Conservation (phyloP, 2,113 vertebrate genomes). For the Oreotrochilus melanogaster region DNA sequence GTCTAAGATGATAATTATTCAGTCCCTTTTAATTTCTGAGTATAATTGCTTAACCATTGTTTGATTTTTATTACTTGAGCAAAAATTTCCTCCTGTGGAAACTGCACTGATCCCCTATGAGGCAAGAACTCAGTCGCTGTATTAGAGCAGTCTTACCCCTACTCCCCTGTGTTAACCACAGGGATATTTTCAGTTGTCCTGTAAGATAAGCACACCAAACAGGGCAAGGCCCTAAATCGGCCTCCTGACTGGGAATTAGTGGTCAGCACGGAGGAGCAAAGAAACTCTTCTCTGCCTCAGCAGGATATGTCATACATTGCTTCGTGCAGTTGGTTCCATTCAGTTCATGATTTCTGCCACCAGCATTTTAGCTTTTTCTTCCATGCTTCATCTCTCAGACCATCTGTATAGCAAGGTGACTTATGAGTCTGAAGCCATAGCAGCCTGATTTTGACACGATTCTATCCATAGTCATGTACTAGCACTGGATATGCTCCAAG, state of each 20-base stretch:
- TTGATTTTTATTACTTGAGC: background rate
- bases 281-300: background rate
- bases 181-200: background rate
- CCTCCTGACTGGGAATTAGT: background rate
- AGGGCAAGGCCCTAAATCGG: background rate
- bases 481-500: constrained; percentile 36
- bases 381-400: constrained; percentile 64
- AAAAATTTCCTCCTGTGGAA: background rate
- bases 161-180: background rate
- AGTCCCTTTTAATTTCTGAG: background rate
- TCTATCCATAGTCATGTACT: background rate
- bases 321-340: background rate
- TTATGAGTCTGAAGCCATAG: background rate
- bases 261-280: background rate
- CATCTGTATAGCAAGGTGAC: constrained; percentile 67
- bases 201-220: background rate
- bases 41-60: background rate
- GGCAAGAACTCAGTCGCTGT: background rate
- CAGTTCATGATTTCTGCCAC: constrained; percentile 39
- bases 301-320: background rate
- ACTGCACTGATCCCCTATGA: background rate
- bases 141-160: background rate
- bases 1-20: background rate
- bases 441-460: constrained; percentile 6
- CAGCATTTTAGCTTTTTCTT: constrained; percentile 7